Evolutionary conservation across 2,888 invertebrate species (phyloP), one percentile per base, ranked within the genome.

Genomic region (Leistus spinibarbis): DNA sequence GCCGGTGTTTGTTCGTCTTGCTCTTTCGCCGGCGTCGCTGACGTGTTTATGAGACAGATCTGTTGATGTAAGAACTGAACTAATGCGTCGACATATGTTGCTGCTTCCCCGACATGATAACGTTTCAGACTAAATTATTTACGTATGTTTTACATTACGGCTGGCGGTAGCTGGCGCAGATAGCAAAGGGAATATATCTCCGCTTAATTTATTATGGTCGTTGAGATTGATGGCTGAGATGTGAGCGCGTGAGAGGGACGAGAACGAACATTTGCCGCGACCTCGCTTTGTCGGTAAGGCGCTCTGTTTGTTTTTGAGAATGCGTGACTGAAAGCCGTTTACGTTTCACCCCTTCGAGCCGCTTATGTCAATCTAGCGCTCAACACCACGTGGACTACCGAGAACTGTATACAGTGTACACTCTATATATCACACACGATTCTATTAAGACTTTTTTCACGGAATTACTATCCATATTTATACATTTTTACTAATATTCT

Each of bases 51-150:
- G 84, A 83, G 82, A 81, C 81, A 80, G 81, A 70, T 70, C 78
- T 81, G 84, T 79, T 84, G 84, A 84, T 82, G 82, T 83, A 84
- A 82, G 81, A 79, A 82, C 80, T 81, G 80, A 79, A 81, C 83
- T 84, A 84, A 84, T 84, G 83, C 83, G 81, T 82, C 83, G 80
- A 84, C 83, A 83, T 83, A 81, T 84, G 83, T 84, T 82, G 54
- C n/a, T 62, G 81, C 79, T 73, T 80, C 79, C 80, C 79, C 81
- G 80, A 79, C 78, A 79, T 82, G 83, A 82, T 82, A 82, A 79
- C 82, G 79, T 80, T 75, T 79, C 81, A 79, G 81, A 81, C 80
- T 82, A 82, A 83, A 82, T 82, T 83, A 83, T 83, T 82, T 82
- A 83, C 81, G 82, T 77, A 79, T 77, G 78, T 78, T 80, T 81